These are phyloP conservation scores for Oxyura jamaicensis DNA, from an alignment of 2,113 vertebrate species.

Conservation along the genomic window DNA sequence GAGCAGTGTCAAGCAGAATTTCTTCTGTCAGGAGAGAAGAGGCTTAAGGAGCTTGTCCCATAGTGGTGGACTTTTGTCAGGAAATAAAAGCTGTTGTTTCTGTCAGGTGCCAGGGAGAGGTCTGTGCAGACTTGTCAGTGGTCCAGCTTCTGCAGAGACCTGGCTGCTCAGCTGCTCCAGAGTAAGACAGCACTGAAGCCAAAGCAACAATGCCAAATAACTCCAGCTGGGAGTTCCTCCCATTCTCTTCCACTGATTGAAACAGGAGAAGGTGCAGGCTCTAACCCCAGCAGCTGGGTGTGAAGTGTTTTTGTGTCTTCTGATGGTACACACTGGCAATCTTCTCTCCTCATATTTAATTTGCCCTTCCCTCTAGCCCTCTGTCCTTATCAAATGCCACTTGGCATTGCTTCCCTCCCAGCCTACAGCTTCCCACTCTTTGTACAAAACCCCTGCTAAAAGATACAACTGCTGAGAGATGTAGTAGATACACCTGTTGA, in stretches of 20 bases:
- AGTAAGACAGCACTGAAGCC: neutral
- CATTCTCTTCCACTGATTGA: neutral
- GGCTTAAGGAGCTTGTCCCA: neutral
- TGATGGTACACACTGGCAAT: neutral
- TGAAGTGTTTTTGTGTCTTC: neutral
- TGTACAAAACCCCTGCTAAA: neutral
- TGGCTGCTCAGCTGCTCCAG: neutral
- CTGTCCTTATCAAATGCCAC: neutral
- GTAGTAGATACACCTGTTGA: slow-evolving; percentile 59
- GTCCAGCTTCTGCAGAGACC: neutral
- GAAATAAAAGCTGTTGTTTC: neutral
- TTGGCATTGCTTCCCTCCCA: neutral
- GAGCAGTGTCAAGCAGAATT: slow-evolving; percentile 64
- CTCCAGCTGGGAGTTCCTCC: neutral
- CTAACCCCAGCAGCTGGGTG: neutral
- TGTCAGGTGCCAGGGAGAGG: neutral
- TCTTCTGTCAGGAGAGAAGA: slow-evolving; percentile 66
- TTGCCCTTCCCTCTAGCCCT: slow-evolving; percentile 20
- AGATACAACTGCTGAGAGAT: slow-evolving; percentile 44
- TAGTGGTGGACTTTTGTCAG: neutral
- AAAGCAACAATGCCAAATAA: neutral
- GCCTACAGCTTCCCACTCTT: neutral
- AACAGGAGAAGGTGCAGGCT: neutral
- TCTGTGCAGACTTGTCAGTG: neutral
- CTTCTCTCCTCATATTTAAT: neutral